These are phyloP conservation scores for Neocrepidodera transversa DNA, from an alignment of 2,888 invertebrate species.

Conservation along the genomic window DNA sequence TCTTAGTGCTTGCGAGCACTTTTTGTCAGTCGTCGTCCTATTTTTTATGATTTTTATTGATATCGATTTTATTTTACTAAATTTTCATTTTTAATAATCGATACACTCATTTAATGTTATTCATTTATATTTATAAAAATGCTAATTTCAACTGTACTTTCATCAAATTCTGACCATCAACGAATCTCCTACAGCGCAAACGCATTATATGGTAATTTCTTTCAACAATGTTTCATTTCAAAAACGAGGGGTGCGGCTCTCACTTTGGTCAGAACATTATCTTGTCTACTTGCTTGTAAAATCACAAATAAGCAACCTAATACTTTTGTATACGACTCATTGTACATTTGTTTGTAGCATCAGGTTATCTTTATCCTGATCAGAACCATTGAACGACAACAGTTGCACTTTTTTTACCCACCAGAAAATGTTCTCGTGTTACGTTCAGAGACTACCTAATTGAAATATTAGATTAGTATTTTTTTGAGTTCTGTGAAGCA, in stretches of 20 bases:
- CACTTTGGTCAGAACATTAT: constrained; percentile 39
- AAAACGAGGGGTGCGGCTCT: constrained; percentile 33
- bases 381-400: constrained; percentile 37
- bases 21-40: too few species aligned
- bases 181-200: background rate
- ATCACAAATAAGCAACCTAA: constrained; percentile 43
- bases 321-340: constrained; percentile 42
- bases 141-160: too few species aligned
- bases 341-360: constrained; percentile 41
- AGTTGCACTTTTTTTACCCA: constrained; percentile 41
- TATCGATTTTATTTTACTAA: too few species aligned
- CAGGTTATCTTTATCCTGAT: constrained; percentile 38
- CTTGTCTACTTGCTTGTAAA: constrained; percentile 41
- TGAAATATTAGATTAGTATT: constrained; percentile 40
- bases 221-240: constrained; percentile 25
- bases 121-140: too few species aligned
- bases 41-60: too few species aligned
- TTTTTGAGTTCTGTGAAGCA: constrained; percentile 27
- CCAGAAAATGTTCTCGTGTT: constrained; percentile 36
- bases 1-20: too few species aligned
- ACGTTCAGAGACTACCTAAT: constrained; percentile 30
- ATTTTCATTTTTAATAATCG: too few species aligned
- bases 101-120: too few species aligned
- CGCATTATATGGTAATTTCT: constrained; percentile 22
- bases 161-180: too few species aligned